A percentile compares a stretch with the other conserved stretches of the same genome.
These are phyloP conservation scores for Pseudoatta argentina DNA, from an alignment of 1,140 invertebrate species.

Conservation along the genomic window DNA sequence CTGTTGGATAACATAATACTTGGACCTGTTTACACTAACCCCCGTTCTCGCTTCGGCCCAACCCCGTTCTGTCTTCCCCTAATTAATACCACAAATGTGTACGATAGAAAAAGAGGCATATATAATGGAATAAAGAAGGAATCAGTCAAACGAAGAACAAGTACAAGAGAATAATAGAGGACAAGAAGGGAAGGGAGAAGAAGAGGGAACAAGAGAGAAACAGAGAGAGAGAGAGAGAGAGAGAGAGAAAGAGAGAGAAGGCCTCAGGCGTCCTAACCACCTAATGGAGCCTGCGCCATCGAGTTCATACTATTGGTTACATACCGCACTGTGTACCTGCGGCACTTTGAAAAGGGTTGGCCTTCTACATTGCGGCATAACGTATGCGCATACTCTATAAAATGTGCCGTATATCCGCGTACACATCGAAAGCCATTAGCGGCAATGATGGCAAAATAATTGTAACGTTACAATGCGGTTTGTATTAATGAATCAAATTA, in stretches of 20 bases:
- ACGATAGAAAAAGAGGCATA: constrained; percentile 29
- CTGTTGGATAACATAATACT: constrained; percentile 79
- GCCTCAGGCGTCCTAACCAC: constrained; percentile 52
- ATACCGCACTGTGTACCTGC: constrained; percentile 50
- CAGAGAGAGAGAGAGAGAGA: neutral
- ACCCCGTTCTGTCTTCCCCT: constrained; percentile 70
- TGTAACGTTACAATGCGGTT: constrained; percentile 58
- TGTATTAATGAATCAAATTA: constrained; percentile 60
- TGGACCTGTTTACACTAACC: constrained; percentile 78
- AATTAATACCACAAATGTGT: constrained; percentile 69
- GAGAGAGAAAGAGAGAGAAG: neutral
- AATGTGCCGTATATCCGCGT: constrained; percentile 36
- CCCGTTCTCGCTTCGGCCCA: constrained; percentile 52
- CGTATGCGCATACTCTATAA: constrained; percentile 64
- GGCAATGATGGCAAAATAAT: constrained; percentile 58
- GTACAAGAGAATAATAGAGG: neutral
- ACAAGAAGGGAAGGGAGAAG: constrained; percentile 6
- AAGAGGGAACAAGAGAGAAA: neutral
- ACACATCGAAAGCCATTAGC: constrained; percentile 58
- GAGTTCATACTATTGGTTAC: constrained; percentile 60
- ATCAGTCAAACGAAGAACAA: constrained; percentile 27
- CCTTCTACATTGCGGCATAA: constrained; percentile 60
- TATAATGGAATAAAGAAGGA: constrained; percentile 47
- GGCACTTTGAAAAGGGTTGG: constrained; percentile 64
- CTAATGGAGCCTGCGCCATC: constrained; percentile 71